phyloP scores from a whole-genome alignment of 2,888 invertebrate genomes.

The Drosophila pseudotakahashii region DNA sequence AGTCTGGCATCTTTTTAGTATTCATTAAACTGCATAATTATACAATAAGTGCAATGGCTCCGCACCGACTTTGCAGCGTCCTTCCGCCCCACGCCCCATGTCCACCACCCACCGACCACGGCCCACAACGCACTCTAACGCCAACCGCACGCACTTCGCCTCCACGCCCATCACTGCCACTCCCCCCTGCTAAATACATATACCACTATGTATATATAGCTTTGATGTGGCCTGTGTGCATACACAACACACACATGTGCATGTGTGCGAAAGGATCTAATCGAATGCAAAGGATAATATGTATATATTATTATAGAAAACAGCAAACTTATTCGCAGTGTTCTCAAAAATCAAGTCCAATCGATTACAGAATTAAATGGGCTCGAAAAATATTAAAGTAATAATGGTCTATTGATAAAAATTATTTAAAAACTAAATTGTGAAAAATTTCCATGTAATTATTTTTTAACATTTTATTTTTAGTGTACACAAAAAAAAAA shows the following conservation, averaged over 20 bases:
- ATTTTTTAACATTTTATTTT: too few relatives aligned
- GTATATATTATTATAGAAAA: neutral
- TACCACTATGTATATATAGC: constrained; percentile 10
- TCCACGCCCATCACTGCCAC: constrained; percentile 4
- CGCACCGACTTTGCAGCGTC: constrained; percentile 47
- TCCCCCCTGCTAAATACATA: constrained; percentile 1
- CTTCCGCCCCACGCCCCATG: neutral
- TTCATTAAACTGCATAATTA: constrained; percentile 78
- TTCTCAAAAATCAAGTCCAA: neutral
- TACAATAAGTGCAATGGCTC: constrained; percentile 74
- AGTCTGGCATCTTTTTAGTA: constrained; percentile 68
- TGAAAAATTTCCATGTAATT: too few relatives aligned
- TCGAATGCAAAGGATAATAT: constrained; percentile 27
- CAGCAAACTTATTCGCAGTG: neutral
- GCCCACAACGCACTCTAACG: neutral
- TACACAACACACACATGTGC: constrained; percentile 3
- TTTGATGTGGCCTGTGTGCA: constrained; percentile 33
- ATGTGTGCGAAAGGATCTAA: constrained; percentile 12
- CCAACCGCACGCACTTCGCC: constrained; percentile 20
- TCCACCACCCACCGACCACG: neutral
- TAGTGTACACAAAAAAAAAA: too few relatives aligned
- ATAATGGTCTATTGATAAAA: too few relatives aligned
- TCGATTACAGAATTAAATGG: neutral
- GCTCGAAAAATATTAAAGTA: neutral
- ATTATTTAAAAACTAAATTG: too few relatives aligned